These are phyloP conservation scores for Dendropsophus ebraccatus DNA, from an alignment of 2,113 vertebrate genomes.

Conservation along the genomic window DNA sequence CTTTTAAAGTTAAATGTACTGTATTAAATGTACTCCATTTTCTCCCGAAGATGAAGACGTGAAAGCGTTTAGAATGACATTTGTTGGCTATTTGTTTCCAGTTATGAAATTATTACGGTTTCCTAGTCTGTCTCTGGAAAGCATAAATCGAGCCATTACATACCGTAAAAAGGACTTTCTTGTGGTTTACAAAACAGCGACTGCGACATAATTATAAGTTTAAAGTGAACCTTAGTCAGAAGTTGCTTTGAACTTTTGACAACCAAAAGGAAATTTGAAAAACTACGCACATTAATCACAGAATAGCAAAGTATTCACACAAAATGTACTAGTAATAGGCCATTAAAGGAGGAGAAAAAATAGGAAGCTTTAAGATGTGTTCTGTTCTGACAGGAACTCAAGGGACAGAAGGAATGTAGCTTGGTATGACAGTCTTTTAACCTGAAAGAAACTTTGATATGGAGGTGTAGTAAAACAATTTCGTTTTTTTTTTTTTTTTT, in stretches of 20 bases:
- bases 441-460: background rate
- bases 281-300: background rate
- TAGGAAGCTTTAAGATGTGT: background rate
- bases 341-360: background rate
- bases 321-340: background rate
- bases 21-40: background rate
- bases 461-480: background rate
- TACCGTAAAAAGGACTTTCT: constrained; percentile 18
- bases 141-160: background rate
- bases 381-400: background rate
- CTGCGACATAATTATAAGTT: background rate
- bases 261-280: background rate
- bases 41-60: background rate
- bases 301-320: background rate
- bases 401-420: background rate
- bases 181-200: constrained; percentile 26
- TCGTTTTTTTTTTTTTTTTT: too few species aligned
- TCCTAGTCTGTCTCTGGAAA: background rate
- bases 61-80: background rate
- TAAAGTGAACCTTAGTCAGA: background rate
- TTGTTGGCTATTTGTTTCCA: background rate
- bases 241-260: constrained; percentile 41
- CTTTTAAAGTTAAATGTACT: too few species aligned
- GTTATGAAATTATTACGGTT: background rate
- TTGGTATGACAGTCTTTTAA: background rate